Base-by-base conservation (phyloP, 2,797 vertebrate genomes). In the Myripristis jacobus region DNA sequence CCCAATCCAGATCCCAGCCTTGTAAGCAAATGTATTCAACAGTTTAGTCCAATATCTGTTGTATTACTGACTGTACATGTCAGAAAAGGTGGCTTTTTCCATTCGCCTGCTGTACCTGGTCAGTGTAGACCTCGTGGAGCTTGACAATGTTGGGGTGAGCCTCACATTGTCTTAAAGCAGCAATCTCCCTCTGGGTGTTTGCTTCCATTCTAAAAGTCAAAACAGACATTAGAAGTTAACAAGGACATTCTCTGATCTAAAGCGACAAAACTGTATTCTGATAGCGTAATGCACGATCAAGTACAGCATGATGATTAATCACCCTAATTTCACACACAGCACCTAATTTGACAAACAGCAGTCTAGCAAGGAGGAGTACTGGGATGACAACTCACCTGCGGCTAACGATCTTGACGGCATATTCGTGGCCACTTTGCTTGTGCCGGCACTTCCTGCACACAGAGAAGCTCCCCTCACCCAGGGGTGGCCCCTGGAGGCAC, bases 391-490 rank as follows among this genome's bases (percentile, higher is more conserved):
- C 88, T 80, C 73, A 97, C 96, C 96, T 95, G 82, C 95, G 95
- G 87, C 96, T 98, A 67, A 97, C 87, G 41, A 98, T 97, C 92
- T 98, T 98, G 62, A 97, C 96, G 0, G 96, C 96, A 0, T 95
- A 97, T 67, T 97, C 96, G 3, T 94, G 91, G 59, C 94, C 95
- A 0, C 74, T 96, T 84, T 96, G 95, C 67, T 93, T 95, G 90
- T 97, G 95, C 67, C 88, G 89, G 84, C 96, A 98, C 59, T 93
- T 95, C 60, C 96, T 94, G 90, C 96, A 98, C 63, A 98, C 93
- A 0, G 96, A 98, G 87, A 97, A 97, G 81, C 96, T 97, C 0
- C 96, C 96, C 67, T 96, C 95, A 0, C 96, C 96, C 43, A 98
- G 87, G 0, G 96, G 96, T 0, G 93, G 75, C n/a, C 95, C 95